A percentile compares a stretch with the other conserved stretches of the same genome.
These are phyloP conservation scores for Synergus japonicus DNA, from an alignment of 2,888 invertebrate genomes.

Conservation along the genomic window DNA sequence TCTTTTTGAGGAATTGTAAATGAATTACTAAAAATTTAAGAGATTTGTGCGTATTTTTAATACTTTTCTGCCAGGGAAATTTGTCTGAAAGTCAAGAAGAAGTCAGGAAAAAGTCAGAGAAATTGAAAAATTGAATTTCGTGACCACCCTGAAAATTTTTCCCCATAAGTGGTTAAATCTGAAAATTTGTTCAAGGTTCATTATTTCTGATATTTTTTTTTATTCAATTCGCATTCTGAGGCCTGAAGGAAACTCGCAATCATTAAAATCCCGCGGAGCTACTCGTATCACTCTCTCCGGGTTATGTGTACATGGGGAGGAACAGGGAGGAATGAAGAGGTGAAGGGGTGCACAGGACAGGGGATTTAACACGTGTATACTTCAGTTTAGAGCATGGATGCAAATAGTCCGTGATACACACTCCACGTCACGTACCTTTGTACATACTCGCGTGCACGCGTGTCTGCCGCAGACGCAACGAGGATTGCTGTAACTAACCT, in stretches of 20 bases:
- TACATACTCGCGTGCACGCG: background rate
- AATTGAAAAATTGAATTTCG: no score
- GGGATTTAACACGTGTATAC: slow-evolving; percentile 7
- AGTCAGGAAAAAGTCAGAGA: no score
- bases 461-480: slow-evolving; percentile 21
- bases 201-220: no score
- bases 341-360: background rate
- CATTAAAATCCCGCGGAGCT: background rate
- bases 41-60: no score
- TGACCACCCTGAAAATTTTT: no score
- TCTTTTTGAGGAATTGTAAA: no score
- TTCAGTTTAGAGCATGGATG: background rate
- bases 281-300: background rate
- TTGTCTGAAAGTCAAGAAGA: no score
- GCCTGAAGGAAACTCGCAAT: background rate
- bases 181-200: background rate
- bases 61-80: no score
- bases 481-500: slow-evolving; percentile 28
- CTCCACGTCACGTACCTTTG: slow-evolving; percentile 6
- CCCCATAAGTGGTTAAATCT: background rate
- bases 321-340: background rate
- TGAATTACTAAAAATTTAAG: no score
- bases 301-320: slow-evolving; percentile 1
- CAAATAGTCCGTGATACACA: background rate
- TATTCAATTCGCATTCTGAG: background rate